Conservation (phyloP, 2,113 vertebrate species). For the Pseudorasbora parva region DNA sequence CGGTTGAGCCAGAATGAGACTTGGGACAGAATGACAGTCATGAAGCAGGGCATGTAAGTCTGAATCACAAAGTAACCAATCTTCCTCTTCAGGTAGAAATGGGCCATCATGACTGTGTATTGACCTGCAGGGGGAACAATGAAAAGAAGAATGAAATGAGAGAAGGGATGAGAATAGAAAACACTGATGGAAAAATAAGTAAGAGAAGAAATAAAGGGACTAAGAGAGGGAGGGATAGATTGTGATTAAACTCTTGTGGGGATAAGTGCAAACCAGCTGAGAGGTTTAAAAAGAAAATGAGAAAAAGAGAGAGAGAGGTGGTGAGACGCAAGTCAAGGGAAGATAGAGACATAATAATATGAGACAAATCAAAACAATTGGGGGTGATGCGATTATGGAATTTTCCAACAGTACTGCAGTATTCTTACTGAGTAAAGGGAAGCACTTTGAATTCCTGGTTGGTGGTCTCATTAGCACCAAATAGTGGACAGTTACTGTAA, state of each 20-base stretch:
- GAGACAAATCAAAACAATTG: constrained; percentile 7
- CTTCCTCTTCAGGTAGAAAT: constrained; percentile 97
- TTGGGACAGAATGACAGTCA: constrained; percentile 97
- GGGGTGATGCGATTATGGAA: not conserved
- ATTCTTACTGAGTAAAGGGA: not conserved
- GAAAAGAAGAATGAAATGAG: not conserved
- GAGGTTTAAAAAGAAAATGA: constrained; percentile 41
- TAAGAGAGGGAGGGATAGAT: constrained; percentile 9
- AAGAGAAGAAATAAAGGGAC: constrained; percentile 13
- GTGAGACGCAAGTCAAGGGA: constrained; percentile 1
- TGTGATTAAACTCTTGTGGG: constrained; percentile 46
- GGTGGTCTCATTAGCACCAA: constrained; percentile 38
- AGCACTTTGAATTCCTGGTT: not conserved
- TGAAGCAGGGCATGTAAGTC: constrained; percentile 97
- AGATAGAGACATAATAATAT: constrained; percentile 33
- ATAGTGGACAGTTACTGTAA: constrained; percentile 20
- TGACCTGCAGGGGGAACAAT: constrained; percentile 78
- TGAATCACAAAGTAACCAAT: constrained; percentile 98
- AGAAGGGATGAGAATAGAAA: not conserved
- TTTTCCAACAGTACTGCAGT: not conserved
- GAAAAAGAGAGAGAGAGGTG: constrained; percentile 10
- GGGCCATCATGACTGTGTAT: constrained; percentile 96
- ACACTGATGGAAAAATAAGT: constrained; percentile 37
- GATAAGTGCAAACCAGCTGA: constrained; percentile 41
- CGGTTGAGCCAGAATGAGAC: constrained; percentile 98